Evolutionary conservation across 2,113 vertebrate genomes (phyloP).

Genomic region (Cricetomys ansorgei): DNA sequence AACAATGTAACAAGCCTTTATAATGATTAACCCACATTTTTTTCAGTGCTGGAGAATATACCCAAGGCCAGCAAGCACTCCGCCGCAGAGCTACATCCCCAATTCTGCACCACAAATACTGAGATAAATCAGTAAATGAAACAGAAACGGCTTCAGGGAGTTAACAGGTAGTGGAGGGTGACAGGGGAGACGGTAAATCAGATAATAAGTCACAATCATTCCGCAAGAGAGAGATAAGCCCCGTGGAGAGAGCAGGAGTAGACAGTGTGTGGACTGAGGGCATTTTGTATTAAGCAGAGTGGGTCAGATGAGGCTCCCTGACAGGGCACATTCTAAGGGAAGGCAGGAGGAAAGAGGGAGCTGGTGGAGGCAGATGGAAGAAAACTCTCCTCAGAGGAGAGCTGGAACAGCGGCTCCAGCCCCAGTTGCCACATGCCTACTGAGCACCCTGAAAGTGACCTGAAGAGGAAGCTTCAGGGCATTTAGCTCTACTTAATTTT

Average conservation of each 20-base stretch:
- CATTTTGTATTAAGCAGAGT: background rate
- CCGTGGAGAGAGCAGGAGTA: background rate
- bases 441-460: background rate
- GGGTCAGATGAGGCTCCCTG: background rate
- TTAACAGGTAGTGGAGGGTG: background rate
- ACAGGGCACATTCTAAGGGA: background rate
- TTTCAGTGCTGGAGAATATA: background rate
- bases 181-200: background rate
- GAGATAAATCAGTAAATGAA: background rate
- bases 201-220: background rate
- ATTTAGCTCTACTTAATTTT: constrained; percentile 2
- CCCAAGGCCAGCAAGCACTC: background rate
- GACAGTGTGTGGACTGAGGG: background rate
- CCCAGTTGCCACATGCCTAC: background rate
- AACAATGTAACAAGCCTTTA: background rate
- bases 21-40: background rate
- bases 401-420: background rate
- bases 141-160: background rate
- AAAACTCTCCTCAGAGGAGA: background rate
- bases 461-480: background rate
- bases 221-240: background rate
- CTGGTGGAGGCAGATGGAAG: background rate
- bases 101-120: background rate
- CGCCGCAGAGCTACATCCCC: background rate
- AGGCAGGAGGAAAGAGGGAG: background rate